A percentile compares a stretch with the other conserved stretches of the same genome.
Evolutionary conservation across 2,888 invertebrate genomes (phyloP).

Genomic region (Stegophylla sp.): DNA sequence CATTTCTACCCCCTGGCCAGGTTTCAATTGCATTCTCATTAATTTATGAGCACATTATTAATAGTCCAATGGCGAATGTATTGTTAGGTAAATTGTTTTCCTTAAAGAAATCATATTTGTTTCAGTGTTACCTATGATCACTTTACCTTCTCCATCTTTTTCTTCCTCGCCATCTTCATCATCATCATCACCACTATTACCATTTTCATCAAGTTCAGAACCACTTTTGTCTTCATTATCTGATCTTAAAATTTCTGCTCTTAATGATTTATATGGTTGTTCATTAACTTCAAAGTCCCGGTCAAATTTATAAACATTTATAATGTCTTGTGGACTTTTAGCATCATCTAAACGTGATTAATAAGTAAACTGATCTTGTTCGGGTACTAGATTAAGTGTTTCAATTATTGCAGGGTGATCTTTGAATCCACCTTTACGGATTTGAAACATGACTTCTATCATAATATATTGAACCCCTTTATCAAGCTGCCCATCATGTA

Average conservation of each 20-base stretch:
- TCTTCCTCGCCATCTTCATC: constrained; percentile 64
- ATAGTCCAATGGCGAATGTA: constrained; percentile 97
- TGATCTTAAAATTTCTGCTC: constrained; percentile 81
- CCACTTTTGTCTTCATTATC: constrained; percentile 69
- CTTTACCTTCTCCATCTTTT: constrained; percentile 67
- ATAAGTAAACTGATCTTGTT: constrained; percentile 97
- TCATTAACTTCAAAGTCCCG: constrained; percentile 91
- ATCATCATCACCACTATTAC: constrained; percentile 68
- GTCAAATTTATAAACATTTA: constrained; percentile 97
- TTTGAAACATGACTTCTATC: constrained; percentile 97
- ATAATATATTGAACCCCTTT: constrained; percentile 96
- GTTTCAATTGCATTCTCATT: constrained; percentile 95
- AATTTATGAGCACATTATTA: constrained; percentile 99
- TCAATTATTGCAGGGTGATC: constrained; percentile 87
- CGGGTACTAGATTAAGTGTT: constrained; percentile 92
- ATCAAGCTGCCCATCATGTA: constrained; percentile 92
- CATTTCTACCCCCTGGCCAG: constrained; percentile 94
- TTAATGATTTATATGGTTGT: constrained; percentile 88
- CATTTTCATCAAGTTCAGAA: constrained; percentile 68
- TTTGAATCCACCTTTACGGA: constrained; percentile 95
- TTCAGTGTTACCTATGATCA: constrained; percentile 94
- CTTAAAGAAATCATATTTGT: constrained; percentile 92
- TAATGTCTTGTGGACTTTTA: constrained; percentile 84
- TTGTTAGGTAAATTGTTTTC: constrained; percentile 94
- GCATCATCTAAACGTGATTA: constrained; percentile 89